Base-by-base conservation (phyloP, 2,888 invertebrate species). In the Mesorhabditis belari region DNA sequence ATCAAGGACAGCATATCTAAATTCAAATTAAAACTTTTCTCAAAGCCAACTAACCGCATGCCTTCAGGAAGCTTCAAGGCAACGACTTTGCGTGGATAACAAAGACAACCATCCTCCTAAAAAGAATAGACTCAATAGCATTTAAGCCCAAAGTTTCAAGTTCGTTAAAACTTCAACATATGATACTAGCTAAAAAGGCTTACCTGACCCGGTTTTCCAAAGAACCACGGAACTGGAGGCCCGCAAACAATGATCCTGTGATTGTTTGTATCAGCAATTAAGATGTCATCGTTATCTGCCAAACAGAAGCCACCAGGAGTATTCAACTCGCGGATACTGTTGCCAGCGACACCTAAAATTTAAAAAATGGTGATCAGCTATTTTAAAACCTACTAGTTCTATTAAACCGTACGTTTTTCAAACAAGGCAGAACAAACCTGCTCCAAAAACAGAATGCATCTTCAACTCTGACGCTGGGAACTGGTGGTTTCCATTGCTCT, bases 181-280 rank as follows among this genome's bases (percentile, higher is more conserved):
- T n/a, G n/a, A n/a, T 17, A 19, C 6, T 51, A 17, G 9, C 17
- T 51, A 51, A 52, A 12, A 52, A 23, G 54, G 19, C 55, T 59
- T 23, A 66, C 66, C 12, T 68, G 69, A 60, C 73, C 73, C 12
- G 73, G 67, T 12, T 69, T 58, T 49, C 73, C 73, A 24, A 74
- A 72, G 51, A 70, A 70, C 73, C 71, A 71, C 4, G 73, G 71
- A 62, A 66, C 63, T 26, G 70, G 64, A 19, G 70, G 73, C 6
- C 71, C 69, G 50, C 70, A 69, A 4, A 77, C 73, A 24, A 75
- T 69, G 60, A 77, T 74, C 5, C 77, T 67, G 55, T 77, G 77
- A 57, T 77, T 77, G 61, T 77, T 77, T 6, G 77, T 77, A 55
- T 77, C 77, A 44, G 76, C 74, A 53, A 77, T 73, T 26, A 75